Evolutionary conservation across 1,140 invertebrate genomes (phyloP), one percentile per base, ranked within the genome.

Genomic region (Drosophila bifasciata): DNA sequence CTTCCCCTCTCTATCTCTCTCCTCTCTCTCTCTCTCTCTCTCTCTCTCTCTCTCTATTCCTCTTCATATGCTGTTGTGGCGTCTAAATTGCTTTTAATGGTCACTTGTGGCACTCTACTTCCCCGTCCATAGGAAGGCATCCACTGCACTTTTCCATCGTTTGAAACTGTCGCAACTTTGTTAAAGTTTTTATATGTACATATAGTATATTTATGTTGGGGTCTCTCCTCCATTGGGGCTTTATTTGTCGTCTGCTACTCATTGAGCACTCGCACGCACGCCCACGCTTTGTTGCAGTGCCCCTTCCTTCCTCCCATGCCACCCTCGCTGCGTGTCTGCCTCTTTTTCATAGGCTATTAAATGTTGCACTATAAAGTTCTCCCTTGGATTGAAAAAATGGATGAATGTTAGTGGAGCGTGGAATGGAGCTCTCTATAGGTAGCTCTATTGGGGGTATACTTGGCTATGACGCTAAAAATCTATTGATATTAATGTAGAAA

Each of bases 71-170:
- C 67, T 78, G 60, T 57, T 77, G 64, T 77, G 77, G 78, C 77
- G 78, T 78, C 64, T 77, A 72, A 80, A 81, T 81, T 80, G 78
- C 51, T 51, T 81, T 80, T 81, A 81, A 79, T 81, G 66, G 77
- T 80, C 71, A 71, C 68, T 74, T 74, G 69, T 56, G 44, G 39
- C 43, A 17, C 57, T 40, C 44, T 25, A 25, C 23, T 39, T 16
- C 52, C 41, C 32, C n/a, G 8, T 5, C 57, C 45, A 61, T 63
- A 28, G 28, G 5, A 25, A 0, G 9, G 3, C 32, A 13, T 13
- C 61, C 56, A 62, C 68, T 78, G 69, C 76, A 62, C 56, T 66
- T 80, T 80, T 40, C 52, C 71, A 57, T 49, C 63, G 44, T 61
- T 23, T 36, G 11, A 13, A 67, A 81, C 67, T 81, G 78, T 80